Conservation (phyloP, 2,888 invertebrate genomes). For the Matsumyia berberina region DNA sequence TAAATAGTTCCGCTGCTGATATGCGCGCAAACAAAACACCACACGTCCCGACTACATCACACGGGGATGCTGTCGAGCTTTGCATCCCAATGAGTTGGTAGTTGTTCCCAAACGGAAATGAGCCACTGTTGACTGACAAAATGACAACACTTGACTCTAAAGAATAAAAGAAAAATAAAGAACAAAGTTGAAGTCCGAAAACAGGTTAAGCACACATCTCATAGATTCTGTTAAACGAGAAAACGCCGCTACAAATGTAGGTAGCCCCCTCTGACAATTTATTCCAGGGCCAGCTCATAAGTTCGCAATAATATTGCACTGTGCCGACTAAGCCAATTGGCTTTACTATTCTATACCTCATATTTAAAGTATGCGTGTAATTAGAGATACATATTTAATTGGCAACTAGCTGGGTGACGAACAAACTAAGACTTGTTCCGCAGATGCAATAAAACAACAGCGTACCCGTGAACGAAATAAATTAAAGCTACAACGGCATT, state of each 20-base stretch:
- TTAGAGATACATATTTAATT: constrained; percentile 36
- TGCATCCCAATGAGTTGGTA: constrained; percentile 64
- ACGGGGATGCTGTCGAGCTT: constrained; percentile 40
- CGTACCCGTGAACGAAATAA: neutral
- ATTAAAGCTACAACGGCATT: neutral
- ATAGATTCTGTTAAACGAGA: constrained; percentile 2
- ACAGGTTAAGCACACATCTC: constrained; percentile 23
- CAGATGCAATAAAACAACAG: neutral
- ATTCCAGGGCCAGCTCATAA: constrained; percentile 6
- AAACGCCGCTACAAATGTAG: neutral
- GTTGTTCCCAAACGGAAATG: constrained; percentile 61
- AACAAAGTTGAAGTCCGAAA: constrained; percentile 36
- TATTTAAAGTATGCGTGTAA: constrained; percentile 19
- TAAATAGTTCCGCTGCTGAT: constrained; percentile 57
- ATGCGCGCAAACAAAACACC: constrained; percentile 40
- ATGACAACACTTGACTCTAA: constrained; percentile 18
- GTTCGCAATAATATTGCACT: constrained; percentile 43
- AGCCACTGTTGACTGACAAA: constrained; percentile 49
- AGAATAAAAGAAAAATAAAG: neutral
- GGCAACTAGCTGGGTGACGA: constrained; percentile 29
- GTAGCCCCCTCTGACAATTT: constrained; percentile 12
- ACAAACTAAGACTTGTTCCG: constrained; percentile 11
- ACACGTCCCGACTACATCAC: constrained; percentile 38
- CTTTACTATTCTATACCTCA: constrained; percentile 12
- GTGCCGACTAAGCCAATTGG: constrained; percentile 18